These are phyloP conservation scores for Gallinago undulata DNA, from an alignment of 2,113 vertebrate genomes.

Conservation along the genomic window DNA sequence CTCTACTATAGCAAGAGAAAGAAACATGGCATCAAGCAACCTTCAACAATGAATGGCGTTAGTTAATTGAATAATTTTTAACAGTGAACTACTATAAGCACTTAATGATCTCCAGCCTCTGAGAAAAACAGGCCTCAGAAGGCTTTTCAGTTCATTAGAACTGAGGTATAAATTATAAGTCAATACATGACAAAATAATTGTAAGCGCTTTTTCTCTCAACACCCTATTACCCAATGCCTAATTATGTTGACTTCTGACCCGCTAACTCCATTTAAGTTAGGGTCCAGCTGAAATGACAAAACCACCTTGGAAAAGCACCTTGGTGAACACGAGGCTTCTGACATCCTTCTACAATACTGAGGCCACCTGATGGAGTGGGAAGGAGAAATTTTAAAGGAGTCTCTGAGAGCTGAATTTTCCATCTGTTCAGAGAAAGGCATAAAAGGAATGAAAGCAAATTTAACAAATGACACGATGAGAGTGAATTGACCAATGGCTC, in stretches of 20 bases:
- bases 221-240: background rate
- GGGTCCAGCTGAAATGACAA: background rate
- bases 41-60: background rate
- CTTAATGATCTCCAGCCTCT: background rate
- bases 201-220: background rate
- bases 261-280: background rate
- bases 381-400: background rate
- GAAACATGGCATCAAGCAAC: background rate
- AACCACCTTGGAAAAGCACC: background rate
- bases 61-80: background rate
- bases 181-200: background rate
- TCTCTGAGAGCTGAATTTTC: background rate
- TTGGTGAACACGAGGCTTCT: background rate
- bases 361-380: background rate
- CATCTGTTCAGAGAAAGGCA: background rate
- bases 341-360: background rate
- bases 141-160: background rate
- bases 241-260: background rate
- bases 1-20: background rate
- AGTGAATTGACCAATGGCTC: background rate
- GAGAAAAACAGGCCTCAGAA: background rate
- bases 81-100: background rate
- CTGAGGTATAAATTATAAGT: background rate
- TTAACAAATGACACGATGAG: background rate
- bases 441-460: background rate